These are phyloP conservation scores for Dendrolimus houi DNA, from an alignment of 2,888 invertebrate genomes.

Conservation along the genomic window DNA sequence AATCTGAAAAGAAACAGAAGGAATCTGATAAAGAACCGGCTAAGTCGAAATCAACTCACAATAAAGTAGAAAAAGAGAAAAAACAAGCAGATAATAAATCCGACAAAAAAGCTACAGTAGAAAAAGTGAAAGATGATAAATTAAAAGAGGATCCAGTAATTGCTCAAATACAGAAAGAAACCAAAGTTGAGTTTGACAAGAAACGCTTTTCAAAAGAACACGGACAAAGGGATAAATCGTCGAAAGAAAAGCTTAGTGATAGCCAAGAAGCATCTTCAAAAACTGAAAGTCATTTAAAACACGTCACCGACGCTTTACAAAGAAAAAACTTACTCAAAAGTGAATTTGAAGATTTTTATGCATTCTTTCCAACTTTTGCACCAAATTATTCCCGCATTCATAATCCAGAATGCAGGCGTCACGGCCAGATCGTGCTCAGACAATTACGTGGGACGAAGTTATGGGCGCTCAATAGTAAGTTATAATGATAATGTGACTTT, in stretches of 20 bases:
- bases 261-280: constrained; percentile 27
- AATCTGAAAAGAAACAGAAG: constrained; percentile 13
- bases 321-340: constrained; percentile 64
- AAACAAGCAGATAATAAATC: constrained; percentile 9
- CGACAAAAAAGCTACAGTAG: constrained; percentile 11
- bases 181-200: constrained; percentile 16
- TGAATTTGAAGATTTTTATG: constrained; percentile 78
- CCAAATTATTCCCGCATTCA: constrained; percentile 80
- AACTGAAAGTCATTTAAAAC: constrained; percentile 42
- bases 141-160: constrained; percentile 7
- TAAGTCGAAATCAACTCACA: constrained; percentile 9
- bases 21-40: constrained; percentile 11
- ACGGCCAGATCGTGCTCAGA: constrained; percentile 80
- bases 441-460: constrained; percentile 81
- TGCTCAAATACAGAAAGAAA: constrained; percentile 20
- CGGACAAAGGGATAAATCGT: constrained; percentile 18
- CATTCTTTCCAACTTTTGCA: constrained; percentile 81
- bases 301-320: constrained; percentile 51
- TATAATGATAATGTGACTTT: constrained; percentile 13
- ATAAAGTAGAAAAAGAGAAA: constrained; percentile 12
- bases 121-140: constrained; percentile 19
- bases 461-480: constrained; percentile 85
- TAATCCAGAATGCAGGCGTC: constrained; percentile 80
- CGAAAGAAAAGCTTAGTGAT: constrained; percentile 21
- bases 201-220: constrained; percentile 7